Percentiles rank a stretch among this genome's conserved stretches.
phyloP scores from a whole-genome alignment of 2,888 invertebrate genomes.

The Amblyteles armatorius region DNA sequence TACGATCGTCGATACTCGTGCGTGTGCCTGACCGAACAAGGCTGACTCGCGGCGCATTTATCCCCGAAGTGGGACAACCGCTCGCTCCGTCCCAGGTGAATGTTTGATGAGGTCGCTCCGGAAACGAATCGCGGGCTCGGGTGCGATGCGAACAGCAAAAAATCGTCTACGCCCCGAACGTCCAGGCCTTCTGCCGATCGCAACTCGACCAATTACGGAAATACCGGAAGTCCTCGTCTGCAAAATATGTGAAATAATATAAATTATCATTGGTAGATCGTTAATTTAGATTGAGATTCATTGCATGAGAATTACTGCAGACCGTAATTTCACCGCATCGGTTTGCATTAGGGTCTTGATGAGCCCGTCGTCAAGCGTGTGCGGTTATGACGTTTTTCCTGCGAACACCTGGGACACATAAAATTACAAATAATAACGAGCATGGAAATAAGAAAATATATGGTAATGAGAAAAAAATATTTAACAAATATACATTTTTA shows the following conservation, averaged over 20 bases:
- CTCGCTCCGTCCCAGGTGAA: slow-evolving; percentile 51
- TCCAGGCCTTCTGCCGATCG: slow-evolving; percentile 13
- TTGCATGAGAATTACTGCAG: too few species aligned
- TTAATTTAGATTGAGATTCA: neutral
- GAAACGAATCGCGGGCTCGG: slow-evolving; percentile 31
- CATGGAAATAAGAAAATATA: too few species aligned
- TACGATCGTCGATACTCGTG: slow-evolving; percentile 21
- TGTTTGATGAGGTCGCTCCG: slow-evolving; percentile 58
- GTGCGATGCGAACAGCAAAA: neutral
- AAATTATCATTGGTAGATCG: neutral
- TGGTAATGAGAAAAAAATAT: too few species aligned
- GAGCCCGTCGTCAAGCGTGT: too few species aligned
- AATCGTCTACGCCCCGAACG: neutral
- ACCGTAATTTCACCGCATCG: too few species aligned
- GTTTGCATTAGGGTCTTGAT: too few species aligned
- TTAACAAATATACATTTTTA: too few species aligned
- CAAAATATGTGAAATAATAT: neutral
- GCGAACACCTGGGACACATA: too few species aligned
- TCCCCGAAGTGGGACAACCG: slow-evolving; percentile 50
- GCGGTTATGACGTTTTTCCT: too few species aligned
- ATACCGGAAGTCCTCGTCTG: neutral
- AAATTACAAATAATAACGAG: too few species aligned
- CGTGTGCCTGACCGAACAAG: slow-evolving; percentile 33
- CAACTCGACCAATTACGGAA: neutral
- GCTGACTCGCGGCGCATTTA: slow-evolving; percentile 25